Evolutionary conservation across 2,888 invertebrate genomes (phyloP).

Genomic region (Dioctria linearis): DNA sequence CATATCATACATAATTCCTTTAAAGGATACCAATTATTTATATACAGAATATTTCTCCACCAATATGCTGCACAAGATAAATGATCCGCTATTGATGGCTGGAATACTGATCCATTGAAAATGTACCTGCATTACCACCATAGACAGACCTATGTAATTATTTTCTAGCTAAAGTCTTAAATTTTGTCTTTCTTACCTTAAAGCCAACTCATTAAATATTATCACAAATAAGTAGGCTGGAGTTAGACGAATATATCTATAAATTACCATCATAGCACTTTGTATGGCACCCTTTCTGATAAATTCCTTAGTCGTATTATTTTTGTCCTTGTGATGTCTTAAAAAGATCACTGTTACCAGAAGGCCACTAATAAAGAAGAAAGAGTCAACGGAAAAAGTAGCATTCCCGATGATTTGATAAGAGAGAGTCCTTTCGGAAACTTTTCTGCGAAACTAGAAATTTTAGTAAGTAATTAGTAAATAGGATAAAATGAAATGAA

Average conservation of each 20-base stretch:
- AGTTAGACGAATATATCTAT: constrained; percentile 82
- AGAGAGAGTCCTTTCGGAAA: constrained; percentile 83
- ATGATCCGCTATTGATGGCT: constrained; percentile 80
- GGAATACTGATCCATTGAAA: constrained; percentile 81
- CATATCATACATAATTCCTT: constrained; percentile 86
- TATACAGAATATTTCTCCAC: constrained; percentile 89
- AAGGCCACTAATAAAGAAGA: constrained; percentile 89
- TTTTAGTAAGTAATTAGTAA: constrained; percentile 19
- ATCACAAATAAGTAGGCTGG: constrained; percentile 88
- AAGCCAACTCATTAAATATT: constrained; percentile 80
- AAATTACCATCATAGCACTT: constrained; percentile 70
- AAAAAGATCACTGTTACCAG: constrained; percentile 82
- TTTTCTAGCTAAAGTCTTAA: neutral
- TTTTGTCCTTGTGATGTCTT: constrained; percentile 73
- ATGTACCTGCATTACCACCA: constrained; percentile 73
- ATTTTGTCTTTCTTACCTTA: constrained; percentile 68
- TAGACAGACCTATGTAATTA: no score
- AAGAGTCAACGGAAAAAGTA: constrained; percentile 88
- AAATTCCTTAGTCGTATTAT: constrained; percentile 64
- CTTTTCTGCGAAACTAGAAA: constrained; percentile 77
- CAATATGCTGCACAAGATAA: constrained; percentile 83
- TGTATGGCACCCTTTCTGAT: constrained; percentile 62
- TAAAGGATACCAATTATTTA: constrained; percentile 85
- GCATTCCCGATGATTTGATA: constrained; percentile 90
- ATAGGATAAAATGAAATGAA: neutral